phyloP scores from a whole-genome alignment of 2,888 invertebrate genomes.

The Empis stercorea region DNA sequence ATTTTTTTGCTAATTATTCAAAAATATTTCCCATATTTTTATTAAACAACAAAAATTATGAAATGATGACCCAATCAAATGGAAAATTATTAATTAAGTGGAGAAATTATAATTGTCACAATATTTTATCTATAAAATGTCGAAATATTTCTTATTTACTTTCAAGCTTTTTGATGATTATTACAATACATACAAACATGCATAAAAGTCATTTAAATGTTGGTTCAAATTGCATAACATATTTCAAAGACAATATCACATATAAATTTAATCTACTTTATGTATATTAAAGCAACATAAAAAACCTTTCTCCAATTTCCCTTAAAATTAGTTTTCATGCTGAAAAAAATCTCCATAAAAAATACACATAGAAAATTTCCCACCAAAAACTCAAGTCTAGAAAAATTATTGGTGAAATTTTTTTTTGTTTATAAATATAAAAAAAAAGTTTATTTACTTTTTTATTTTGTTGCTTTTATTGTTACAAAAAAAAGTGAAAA shows the following conservation, averaged over 20 bases:
- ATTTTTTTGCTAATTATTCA: no score
- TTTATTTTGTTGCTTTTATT: neutral
- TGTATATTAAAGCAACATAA: no score
- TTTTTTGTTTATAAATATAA: neutral
- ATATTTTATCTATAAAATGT: conserved; percentile 6
- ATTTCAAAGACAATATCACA: neutral
- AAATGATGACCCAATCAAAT: neutral
- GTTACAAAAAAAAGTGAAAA: conserved; percentile 3
- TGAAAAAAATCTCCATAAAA: conserved; percentile 3
- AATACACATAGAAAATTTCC: neutral
- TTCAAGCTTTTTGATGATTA: no score
- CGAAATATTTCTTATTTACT: conserved; percentile 14
- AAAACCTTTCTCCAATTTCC: conserved; percentile 4
- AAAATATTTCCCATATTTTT: no score
- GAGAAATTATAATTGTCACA: neutral
- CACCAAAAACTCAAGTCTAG: neutral
- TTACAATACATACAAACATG: no score
- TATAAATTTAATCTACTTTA: neutral
- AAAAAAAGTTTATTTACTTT: neutral
- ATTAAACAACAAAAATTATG: no score
- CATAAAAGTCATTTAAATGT: no score
- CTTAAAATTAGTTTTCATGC: conserved; percentile 3
- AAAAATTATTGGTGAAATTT: neutral
- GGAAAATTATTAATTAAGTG: no score
- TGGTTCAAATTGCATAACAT: no score